These are phyloP conservation scores for Metaphire vulgaris DNA, from an alignment of 1,140 invertebrate genomes.

Conservation along the genomic window DNA sequence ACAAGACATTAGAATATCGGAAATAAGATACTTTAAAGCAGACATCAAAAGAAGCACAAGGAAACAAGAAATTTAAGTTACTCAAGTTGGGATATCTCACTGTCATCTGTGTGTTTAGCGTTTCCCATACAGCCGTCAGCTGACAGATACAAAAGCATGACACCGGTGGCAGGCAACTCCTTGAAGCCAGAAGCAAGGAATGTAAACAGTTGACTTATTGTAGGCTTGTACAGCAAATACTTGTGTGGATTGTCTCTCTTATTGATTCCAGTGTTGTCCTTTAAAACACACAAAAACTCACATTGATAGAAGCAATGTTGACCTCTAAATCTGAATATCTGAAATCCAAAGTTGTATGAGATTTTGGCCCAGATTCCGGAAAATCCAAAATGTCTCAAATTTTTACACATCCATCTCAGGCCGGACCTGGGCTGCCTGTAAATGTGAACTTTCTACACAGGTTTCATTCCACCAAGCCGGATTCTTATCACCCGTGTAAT, in stretches of 20 bases:
- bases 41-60: too few species aligned
- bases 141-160: slow-evolving; percentile 84
- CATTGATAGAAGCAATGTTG: neutral
- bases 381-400: too few species aligned
- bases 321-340: neutral
- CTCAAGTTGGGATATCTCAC: too few species aligned
- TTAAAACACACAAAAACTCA: neutral
- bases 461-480: too few species aligned
- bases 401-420: too few species aligned
- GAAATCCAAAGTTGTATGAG: neutral
- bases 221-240: slow-evolving; percentile 91
- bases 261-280: slow-evolving; percentile 31
- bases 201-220: slow-evolving; percentile 83
- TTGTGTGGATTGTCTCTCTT: slow-evolving; percentile 91
- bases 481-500: too few species aligned
- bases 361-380: too few species aligned
- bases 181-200: slow-evolving; percentile 90
- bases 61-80: too few species aligned
- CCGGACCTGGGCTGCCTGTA: too few species aligned
- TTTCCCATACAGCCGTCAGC: slow-evolving; percentile 85
- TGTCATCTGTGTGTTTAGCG: slow-evolving; percentile 78
- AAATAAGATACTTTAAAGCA: too few species aligned
- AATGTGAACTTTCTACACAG: too few species aligned
- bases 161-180: slow-evolving; percentile 83
- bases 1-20: too few species aligned